These are phyloP conservation scores for Atherinosoma microstoma DNA, from an alignment of 2,797 vertebrate genomes.

Conservation along the genomic window DNA sequence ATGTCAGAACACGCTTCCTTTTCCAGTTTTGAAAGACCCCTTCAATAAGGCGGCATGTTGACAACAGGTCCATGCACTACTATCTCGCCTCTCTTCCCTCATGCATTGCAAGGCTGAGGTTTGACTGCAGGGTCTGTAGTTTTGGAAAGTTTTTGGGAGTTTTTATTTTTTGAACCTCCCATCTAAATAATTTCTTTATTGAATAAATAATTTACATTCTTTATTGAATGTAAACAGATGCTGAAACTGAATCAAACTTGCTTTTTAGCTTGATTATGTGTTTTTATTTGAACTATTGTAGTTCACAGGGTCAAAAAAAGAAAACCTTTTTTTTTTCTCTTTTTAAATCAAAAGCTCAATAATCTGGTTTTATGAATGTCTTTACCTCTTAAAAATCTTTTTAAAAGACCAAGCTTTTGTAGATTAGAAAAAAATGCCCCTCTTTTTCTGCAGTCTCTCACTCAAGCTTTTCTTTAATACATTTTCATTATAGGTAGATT, in stretches of 20 bases:
- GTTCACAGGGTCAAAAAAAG: no score
- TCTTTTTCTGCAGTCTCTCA: neutral
- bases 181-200: neutral
- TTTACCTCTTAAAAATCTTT: neutral
- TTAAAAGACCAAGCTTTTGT: neutral
- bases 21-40: constrained; percentile 85
- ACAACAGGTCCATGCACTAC: constrained; percentile 56
- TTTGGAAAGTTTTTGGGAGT: constrained; percentile 1
- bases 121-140: constrained; percentile 1
- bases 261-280: neutral
- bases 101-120: constrained; percentile 7
- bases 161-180: neutral
- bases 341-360: no score
- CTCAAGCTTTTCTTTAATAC: neutral
- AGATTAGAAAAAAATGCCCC: no score
- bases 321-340: no score
- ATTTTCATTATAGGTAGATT: constrained; percentile 2
- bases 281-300: no score
- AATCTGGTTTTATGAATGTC: no score
- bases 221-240: neutral
- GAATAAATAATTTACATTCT: neutral
- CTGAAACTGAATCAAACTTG: neutral
- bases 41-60: constrained; percentile 70
- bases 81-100: constrained; percentile 39
- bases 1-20: constrained; percentile 82